Evolutionary conservation across 2,797 vertebrate genomes (phyloP).

Genomic region (Gymnocypris eckloni): DNA sequence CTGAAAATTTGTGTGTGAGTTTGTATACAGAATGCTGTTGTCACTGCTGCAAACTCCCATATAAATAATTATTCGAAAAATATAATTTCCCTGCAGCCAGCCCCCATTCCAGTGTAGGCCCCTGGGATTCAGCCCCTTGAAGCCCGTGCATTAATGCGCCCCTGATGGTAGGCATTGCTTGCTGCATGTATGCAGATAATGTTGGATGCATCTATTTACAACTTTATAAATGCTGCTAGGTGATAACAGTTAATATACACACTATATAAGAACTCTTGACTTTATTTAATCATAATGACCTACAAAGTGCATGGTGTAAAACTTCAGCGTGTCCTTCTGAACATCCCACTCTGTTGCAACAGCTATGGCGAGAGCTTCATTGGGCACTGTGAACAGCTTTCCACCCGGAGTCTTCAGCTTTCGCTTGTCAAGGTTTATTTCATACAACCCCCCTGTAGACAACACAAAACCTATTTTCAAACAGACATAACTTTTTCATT

Average conservation of each 20-base stretch:
- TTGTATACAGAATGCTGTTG: too few species aligned
- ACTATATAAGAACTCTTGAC: not conserved
- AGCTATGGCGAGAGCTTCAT: constrained; percentile 89
- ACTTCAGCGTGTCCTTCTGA: constrained; percentile 92
- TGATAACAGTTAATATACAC: not conserved
- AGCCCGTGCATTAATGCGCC: too few species aligned
- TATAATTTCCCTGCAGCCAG: too few species aligned
- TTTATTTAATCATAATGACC: constrained; percentile 10
- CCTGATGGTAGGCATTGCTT: not conserved
- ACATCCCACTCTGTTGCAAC: constrained; percentile 96
- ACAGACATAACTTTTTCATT: not conserved
- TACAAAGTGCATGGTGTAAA: constrained; percentile 97
- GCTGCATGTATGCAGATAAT: not conserved
- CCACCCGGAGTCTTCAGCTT: constrained; percentile 95
- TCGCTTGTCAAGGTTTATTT: constrained; percentile 91
- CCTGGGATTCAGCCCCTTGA: too few species aligned
- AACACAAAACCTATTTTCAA: not conserved
- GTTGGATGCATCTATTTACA: not conserved
- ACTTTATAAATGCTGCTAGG: not conserved
- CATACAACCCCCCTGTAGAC: constrained; percentile 85
- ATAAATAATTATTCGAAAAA: too few species aligned
- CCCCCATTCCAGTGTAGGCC: too few species aligned
- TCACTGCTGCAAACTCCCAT: too few species aligned
- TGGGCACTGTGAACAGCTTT: constrained; percentile 91
- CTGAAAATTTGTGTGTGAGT: too few species aligned